Base-by-base conservation (phyloP, 2,888 invertebrate genomes). In the Craniophora ligustri region DNA sequence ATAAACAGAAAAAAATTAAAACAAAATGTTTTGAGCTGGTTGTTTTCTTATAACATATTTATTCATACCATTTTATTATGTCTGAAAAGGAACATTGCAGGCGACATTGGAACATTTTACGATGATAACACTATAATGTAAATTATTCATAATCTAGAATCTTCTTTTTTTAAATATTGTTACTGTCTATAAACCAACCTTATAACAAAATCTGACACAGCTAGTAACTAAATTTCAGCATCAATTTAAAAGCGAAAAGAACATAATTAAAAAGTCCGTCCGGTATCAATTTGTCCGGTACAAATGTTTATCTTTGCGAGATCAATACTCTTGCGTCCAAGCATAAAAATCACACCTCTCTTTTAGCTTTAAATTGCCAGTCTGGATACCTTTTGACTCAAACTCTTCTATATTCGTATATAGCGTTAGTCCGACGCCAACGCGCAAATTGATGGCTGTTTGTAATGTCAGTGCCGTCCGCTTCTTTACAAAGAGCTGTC, bases 381-480 rank as follows among this genome's bases (percentile, higher is more conserved):
- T 30, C 11, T 38, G 21, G 21, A 10, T 38, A 23, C 21, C 39
- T 44, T 46, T 58, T 5, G 15, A 31, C 7, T 28, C n/a, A 31
- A 42, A 59, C 19, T 26, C 15, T 35, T 23, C 32, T 19, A 28
- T 28, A 35, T 44, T 59, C 14, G 26, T 28, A 21, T 31, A 39
- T 18, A 35, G 44, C 31, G 51, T 46, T 19, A 11, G 31, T 40
- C 28, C 21, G 19, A 26, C 26, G n/a, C n/a, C n/a, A 15, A 53
- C 35, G 15, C 40, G 60, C 44, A 66, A 63, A 66, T 66, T 53
- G 63, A 58, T 26, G 53, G 32, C 58, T 63, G 59, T 39, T 42
- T 32, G 68, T 59, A 67, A 67, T 63, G 60, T 41, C 44, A 44
- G 53, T 44, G 31, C 46, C 13, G 14, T 15, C 39, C 19, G 31